phyloP scores from a whole-genome alignment of 2,888 invertebrate genomes.

The Gandaritis pyraliata region DNA sequence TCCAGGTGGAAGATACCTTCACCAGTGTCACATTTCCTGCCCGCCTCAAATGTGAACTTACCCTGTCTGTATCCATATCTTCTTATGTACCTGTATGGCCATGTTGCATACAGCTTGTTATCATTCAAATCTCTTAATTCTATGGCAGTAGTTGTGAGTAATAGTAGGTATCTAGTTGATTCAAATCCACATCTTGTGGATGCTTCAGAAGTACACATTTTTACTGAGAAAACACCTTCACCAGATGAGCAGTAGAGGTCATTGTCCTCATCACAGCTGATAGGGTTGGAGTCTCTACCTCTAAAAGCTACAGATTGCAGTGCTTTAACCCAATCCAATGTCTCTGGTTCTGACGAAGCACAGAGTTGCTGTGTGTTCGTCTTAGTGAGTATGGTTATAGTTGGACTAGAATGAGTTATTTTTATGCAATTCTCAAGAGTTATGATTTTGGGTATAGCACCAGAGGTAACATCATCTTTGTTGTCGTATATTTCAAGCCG shows the following conservation, averaged over 20 bases:
- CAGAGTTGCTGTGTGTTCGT: conserved; percentile 87
- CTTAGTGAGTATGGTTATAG: conserved; percentile 90
- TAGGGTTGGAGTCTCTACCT: conserved; percentile 84
- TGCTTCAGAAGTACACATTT: conserved; percentile 90
- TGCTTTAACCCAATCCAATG: conserved; percentile 91
- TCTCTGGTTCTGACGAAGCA: conserved; percentile 86
- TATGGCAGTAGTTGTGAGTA: conserved; percentile 90
- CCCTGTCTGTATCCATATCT: conserved; percentile 94
- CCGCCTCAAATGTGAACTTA: conserved; percentile 94
- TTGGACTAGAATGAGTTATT: conserved; percentile 88
- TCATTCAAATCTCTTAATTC: conserved; percentile 88
- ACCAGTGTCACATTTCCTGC: conserved; percentile 93
- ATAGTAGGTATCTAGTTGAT: conserved; percentile 88
- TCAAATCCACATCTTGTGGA: conserved; percentile 90
- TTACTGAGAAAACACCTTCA: conserved; percentile 92
- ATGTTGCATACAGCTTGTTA: conserved; percentile 88
- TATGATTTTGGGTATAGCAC: conserved; percentile 89
- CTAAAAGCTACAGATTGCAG: conserved; percentile 93
- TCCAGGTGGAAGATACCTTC: conserved; percentile 93
- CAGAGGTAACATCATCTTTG: conserved; percentile 87
- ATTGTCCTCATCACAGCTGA: conserved; percentile 92
- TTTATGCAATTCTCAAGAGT: conserved; percentile 95
- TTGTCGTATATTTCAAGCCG: conserved; percentile 93
- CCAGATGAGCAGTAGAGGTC: conserved; percentile 94
- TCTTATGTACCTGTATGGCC: conserved; percentile 93